Evolutionary conservation across 1,140 invertebrate genomes (phyloP), one percentile per base, ranked within the genome.

Genomic region (Forficula auricularia): DNA sequence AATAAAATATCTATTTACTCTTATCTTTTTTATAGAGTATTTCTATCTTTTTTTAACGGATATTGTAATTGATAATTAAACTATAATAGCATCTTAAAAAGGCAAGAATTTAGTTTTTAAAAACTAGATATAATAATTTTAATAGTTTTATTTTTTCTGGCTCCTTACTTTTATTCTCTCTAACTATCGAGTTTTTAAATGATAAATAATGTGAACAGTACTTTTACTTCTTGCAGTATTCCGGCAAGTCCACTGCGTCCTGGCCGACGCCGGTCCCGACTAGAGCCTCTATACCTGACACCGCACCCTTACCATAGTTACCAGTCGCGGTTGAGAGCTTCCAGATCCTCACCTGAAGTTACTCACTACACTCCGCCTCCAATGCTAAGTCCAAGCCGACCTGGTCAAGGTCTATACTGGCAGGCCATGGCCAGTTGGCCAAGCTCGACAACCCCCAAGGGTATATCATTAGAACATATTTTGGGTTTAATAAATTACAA

Each of bases 341-440:
- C 55, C 50, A 61, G 64, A 19, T 59, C 69, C 14, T 59, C 62
- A 53, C 64, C 61, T 45, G 49, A 52, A 27, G 37, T 47, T 14
- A 36, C 43, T 14, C 75, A 75, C 37, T 92, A 89, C 55, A 96
- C 89, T 0, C 89, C 91, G 2, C 82, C 86, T 20, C 91, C 91
- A 0, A 89, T 95, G 52, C 62, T 96, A 10, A 85, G 85, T 56
- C 91, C 91, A 0, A 79, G 83, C 36, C 70, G 91, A 49, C 75
- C 76, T 51, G 87, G 86, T 3, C 73, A 80, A 1, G 90, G 91
- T 1, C 62, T 95, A 0, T 91, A 90, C 54, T 77, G 77, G 48
- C 68, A 69, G 51, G 54, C 62, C 10, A 52, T 50, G 35, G 44
- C 46, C 42, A 38, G 46, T 13, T 54, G 50, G 50, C 54, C 51